Evolutionary conservation across 2,113 vertebrate genomes (phyloP), one percentile per base, ranked within the genome.

Genomic region (Halcyon senegalensis): DNA sequence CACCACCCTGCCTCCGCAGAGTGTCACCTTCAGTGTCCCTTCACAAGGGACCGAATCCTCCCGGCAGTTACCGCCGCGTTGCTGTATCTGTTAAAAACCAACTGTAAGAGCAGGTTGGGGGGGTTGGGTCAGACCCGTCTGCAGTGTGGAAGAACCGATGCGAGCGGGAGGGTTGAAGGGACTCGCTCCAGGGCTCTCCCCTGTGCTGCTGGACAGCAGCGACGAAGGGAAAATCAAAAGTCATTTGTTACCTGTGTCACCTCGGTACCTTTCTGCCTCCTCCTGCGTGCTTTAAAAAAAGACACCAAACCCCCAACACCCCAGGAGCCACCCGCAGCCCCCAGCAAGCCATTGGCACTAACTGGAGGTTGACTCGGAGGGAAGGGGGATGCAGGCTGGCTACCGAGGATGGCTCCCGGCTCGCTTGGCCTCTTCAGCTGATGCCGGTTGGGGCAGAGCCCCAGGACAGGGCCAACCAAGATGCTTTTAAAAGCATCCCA

Each of bases 11-110:
- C 59, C 53, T 20, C 46, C 8, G 18, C 2, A 2, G 20, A 56
- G 48, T n/a, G 33, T 59, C 50, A 0, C 44, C 68, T 2, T 21
- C 72, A 2, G 25, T 0, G 5, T 16, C 46, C 19, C 67, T 6
- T 8, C 30, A 1, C n/a, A 4, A 44, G 59, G 1, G 44, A 8
- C 27, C 1, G 7, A 16, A 15, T 28, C 72, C 76, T 9, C 39
- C 67, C 80, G 1, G 10, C 53, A 1, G 60, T 15, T 5, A 5
- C 30, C 37, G 0, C 8, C 2, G 15, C 0, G 2, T 2, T 27
- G 11, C 33, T 35, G 44, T 12, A 7, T 5, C 44, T 6, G 20
- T 16, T 28, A 16, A 46, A 46, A 62, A 18, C 3, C 15, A 24
- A 30, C 16, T 9, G 0, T 0, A 7, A 31, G 1, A 11, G 3